Base-by-base conservation (phyloP, 2,113 vertebrate species). In the Passer montanus region DNA sequence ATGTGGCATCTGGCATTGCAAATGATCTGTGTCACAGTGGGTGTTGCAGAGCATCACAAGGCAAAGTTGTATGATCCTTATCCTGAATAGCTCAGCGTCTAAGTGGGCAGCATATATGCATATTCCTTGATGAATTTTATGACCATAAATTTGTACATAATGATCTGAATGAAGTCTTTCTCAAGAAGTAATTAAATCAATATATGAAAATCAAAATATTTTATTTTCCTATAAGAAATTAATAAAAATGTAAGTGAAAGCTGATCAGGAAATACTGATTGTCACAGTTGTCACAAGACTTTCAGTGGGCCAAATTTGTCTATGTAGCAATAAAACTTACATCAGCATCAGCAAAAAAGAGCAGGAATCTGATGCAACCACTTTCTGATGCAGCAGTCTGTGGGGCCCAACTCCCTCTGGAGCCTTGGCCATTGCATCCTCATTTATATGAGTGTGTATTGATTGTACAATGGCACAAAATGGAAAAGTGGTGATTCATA, bases 381-480 rank as follows among this genome's bases (percentile, higher is more conserved):
- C 80, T 75, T 90, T 94, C 73, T 94, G 88, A 96, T 81, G 41
- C 92, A 93, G 88, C 87, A 87, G 11, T 91, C 62, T 72, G 31
- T 64, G 88, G 72, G 64, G 28, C n/a, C 43, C 56, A 93, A 16
- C 49, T 95, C 80, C 68, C 83, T 68, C 72, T 86, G 90, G 72
- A 92, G 59, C 63, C 60, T 93, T 93, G 90, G 76, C 52, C 88
- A 81, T 60, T 64, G 88, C 76, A 59, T 89, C 72, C 41, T 94
- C 93, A 95, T 94, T 96, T 96, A 74, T 91, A 56, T 84, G 90
- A 93, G 90, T 86, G 31, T 60, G 28, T 95, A 95, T 94, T 92
- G 95, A 97, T 95, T 95, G 88, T 78, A 89, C 79, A 81, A 8
- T 94, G 90, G 85, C 82, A 86, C 92, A 88, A 95, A 94, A 94